Evolutionary conservation across 2,888 invertebrate species (phyloP).

Genomic region (Drosophila subsilvestris): DNA sequence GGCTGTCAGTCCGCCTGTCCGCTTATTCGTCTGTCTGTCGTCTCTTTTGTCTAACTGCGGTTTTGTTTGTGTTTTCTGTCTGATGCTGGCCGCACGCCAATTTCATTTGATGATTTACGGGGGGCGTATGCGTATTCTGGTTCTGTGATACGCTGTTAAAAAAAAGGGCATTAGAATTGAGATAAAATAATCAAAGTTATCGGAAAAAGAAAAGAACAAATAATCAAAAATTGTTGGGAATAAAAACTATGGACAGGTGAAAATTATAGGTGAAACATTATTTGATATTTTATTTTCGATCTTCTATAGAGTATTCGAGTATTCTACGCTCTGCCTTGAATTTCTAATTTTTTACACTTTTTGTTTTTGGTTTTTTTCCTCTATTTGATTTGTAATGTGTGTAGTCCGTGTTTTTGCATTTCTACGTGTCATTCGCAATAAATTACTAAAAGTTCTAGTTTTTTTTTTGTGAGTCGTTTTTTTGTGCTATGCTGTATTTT

Average conservation of each 20-base stretch:
- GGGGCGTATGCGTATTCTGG: constrained; percentile 55
- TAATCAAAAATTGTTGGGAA: neutral
- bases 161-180: neutral
- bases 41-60: constrained; percentile 68
- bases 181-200: neutral
- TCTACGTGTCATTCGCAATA: constrained; percentile 21
- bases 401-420: constrained; percentile 16
- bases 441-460: constrained; percentile 26
- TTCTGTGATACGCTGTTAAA: constrained; percentile 9
- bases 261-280: no score
- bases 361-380: constrained; percentile 17
- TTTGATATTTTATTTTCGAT: neutral
- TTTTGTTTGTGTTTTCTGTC: constrained; percentile 61
- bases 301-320: neutral
- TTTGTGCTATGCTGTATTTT: constrained; percentile 33
- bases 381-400: constrained; percentile 40
- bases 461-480: constrained; percentile 19
- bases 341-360: neutral
- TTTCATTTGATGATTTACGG: constrained; percentile 57
- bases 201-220: neutral
- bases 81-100: constrained; percentile 65
- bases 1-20: constrained; percentile 26
- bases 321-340: neutral
- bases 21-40: constrained; percentile 24
- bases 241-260: neutral